Percentiles rank a stretch among this genome's conserved stretches.
phyloP scores from a whole-genome alignment of 2,888 invertebrate genomes.

The Eumacrocentrus americanus region DNA sequence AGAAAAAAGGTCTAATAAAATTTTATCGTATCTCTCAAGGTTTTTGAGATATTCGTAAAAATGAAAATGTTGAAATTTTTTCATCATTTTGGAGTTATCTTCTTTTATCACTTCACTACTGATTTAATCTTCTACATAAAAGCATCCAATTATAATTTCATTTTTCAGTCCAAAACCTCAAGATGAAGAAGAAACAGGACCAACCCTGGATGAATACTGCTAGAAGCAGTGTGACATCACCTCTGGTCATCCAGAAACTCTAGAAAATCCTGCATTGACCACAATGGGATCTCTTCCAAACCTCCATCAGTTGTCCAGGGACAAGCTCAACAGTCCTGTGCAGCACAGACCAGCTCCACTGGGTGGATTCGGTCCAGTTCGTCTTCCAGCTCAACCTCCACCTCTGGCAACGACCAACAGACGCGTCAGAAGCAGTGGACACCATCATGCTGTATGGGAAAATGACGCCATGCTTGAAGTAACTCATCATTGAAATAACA shows the following conservation, averaged over 20 bases:
- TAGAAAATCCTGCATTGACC: background rate
- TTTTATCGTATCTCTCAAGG: background rate
- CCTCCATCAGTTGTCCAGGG: slow-evolving; percentile 68
- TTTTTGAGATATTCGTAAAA: too few species aligned
- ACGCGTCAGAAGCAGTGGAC: slow-evolving; percentile 54
- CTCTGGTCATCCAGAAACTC: background rate
- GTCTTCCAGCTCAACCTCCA: slow-evolving; percentile 54
- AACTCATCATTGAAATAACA: slow-evolving; percentile 5
- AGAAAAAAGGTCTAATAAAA: background rate
- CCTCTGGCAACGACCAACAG: slow-evolving; percentile 54
- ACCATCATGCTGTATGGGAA: slow-evolving; percentile 53
- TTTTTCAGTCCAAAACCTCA: too few species aligned
- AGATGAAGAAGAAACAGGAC: too few species aligned
- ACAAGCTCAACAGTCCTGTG: slow-evolving; percentile 53
- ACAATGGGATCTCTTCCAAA: slow-evolving; percentile 72
- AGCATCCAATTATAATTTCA: too few species aligned
- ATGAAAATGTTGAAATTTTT: too few species aligned
- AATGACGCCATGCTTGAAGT: slow-evolving; percentile 59
- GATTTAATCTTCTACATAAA: too few species aligned
- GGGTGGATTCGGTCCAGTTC: slow-evolving; percentile 50
- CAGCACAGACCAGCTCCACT: slow-evolving; percentile 50
- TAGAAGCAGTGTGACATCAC: too few species aligned
- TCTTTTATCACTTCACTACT: too few species aligned
- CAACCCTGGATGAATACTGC: too few species aligned
- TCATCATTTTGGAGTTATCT: too few species aligned